Evolutionary conservation across 37 sponge, comb jelly and placozoan species (phyloP).

Genomic region (Tethya wilhelma): DNA sequence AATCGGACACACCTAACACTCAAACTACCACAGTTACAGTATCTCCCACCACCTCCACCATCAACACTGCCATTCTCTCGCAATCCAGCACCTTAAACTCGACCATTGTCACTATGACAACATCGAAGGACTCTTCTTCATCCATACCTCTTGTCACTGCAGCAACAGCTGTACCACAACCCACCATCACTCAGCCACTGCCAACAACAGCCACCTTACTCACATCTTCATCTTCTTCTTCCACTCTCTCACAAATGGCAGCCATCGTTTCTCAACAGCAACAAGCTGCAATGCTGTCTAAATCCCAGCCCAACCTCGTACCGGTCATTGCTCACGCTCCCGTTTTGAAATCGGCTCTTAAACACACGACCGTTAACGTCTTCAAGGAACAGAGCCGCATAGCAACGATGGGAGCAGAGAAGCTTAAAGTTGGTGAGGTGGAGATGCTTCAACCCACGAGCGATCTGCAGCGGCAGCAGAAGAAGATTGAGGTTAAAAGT

Average conservation of each 20-base stretch:
- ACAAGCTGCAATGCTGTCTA: not conserved
- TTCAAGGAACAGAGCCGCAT: not conserved
- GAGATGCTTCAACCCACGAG: slow-evolving; percentile 17
- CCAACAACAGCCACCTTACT: not conserved
- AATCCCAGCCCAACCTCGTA: not conserved
- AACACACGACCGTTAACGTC: no score
- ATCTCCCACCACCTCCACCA: not conserved
- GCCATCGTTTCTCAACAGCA: not conserved
- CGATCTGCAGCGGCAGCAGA: not conserved
- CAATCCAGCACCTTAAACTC: no score
- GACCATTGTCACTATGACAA: no score
- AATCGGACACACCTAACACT: not conserved
- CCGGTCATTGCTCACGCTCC: not conserved
- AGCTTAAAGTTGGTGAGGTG: slow-evolving; percentile 19
- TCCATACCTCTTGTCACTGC: not conserved
- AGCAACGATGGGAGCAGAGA: not conserved
- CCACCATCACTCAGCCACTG: not conserved
- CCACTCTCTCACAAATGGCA: not conserved
- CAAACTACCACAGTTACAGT: not conserved
- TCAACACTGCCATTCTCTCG: no score
- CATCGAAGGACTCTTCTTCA: not conserved
- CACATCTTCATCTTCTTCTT: not conserved
- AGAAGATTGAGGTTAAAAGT: not conserved
- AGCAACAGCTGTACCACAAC: not conserved
- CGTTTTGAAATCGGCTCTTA: no score